Evolutionary conservation across 2,888 invertebrate species (phyloP).

Genomic region (Lapara coniferarum): DNA sequence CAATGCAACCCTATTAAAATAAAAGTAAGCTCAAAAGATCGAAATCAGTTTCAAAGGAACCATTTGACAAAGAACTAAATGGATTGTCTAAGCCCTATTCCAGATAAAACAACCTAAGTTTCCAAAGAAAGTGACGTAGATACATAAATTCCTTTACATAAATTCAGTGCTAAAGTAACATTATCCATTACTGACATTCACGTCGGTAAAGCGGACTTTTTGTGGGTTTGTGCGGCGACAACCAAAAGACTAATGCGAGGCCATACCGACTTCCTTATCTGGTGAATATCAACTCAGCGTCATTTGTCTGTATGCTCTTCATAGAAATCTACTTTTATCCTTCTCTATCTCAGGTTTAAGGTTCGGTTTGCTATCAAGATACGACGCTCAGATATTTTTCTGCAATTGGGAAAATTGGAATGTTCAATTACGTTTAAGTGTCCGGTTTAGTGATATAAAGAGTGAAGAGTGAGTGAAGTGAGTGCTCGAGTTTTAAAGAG

Average conservation of each 20-base stretch:
- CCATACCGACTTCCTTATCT: conserved; percentile 41
- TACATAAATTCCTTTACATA: conserved; percentile 34
- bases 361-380: background rate
- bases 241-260: conserved; percentile 48
- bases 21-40: background rate
- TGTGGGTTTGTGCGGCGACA: conserved; percentile 42
- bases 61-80: conserved; percentile 11
- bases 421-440: background rate
- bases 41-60: background rate
- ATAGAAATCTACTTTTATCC: conserved; percentile 9
- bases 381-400: no score
- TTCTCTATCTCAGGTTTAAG: background rate
- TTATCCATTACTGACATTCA: conserved; percentile 47
- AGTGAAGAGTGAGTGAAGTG: no score
- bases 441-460: background rate
- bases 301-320: conserved; percentile 17
- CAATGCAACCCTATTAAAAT: no score
- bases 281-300: conserved; percentile 27
- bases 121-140: background rate
- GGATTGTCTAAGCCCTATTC: conserved; percentile 1
- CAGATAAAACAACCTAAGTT: conserved; percentile 1
- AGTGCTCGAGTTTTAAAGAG: background rate
- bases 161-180: conserved; percentile 42
- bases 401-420: no score
- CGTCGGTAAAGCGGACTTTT: conserved; percentile 44